Evolutionary conservation across 2,113 vertebrate genomes (phyloP).

Genomic region (Proteles cristata): DNA sequence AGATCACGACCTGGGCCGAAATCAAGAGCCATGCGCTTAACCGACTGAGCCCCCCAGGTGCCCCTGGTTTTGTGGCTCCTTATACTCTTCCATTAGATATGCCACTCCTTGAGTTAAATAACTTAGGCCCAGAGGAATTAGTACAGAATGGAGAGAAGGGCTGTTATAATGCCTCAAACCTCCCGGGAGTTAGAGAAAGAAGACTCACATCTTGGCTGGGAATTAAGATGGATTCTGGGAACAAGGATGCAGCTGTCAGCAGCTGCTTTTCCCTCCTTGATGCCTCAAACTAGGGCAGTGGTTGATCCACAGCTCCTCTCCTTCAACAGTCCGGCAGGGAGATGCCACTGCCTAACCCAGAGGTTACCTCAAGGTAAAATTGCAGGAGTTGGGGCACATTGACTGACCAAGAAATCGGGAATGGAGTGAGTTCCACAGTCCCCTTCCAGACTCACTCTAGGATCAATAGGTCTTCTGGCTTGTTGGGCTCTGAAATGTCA

Average conservation of each 20-base stretch:
- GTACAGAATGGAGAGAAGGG: neutral
- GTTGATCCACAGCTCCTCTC: neutral
- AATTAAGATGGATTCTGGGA: neutral
- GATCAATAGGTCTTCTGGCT: neutral
- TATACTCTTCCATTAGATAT: neutral
- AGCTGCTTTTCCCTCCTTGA: neutral
- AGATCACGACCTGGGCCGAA: no score
- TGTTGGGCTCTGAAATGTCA: neutral
- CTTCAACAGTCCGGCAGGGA: neutral
- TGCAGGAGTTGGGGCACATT: rapidly evolving
- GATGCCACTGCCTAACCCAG: no score
- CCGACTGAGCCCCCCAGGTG: no score
- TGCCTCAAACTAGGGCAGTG: neutral
- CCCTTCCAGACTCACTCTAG: rapidly evolving
- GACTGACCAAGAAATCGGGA: neutral
- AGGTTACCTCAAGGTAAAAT: rapidly evolving
- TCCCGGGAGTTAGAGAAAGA: neutral
- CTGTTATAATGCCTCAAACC: neutral
- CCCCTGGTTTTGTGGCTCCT: no score
- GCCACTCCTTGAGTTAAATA: neutral
- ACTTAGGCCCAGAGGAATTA: neutral
- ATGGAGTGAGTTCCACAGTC: rapidly evolving
- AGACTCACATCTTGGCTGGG: neutral
- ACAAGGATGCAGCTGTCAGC: neutral
- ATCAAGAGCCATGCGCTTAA: no score